Percentiles rank a stretch among this genome's conserved stretches.
Evolutionary conservation across 35 echinoderm and acorn worm genomes (phyloP).

Genomic region (Chiridota heheva): DNA sequence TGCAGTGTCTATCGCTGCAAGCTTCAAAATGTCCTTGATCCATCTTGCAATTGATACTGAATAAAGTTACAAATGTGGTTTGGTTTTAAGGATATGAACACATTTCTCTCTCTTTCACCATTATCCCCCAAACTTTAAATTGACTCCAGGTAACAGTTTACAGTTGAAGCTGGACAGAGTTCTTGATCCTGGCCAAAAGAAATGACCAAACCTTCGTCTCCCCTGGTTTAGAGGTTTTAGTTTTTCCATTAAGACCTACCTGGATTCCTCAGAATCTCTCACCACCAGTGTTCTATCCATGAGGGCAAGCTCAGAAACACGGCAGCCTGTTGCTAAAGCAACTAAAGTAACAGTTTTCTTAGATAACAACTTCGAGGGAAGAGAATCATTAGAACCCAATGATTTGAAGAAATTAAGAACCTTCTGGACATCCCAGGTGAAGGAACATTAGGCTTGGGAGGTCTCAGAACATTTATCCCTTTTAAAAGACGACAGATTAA

Average conservation of each 20-base stretch:
- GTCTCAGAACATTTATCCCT: no score
- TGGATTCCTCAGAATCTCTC: background rate
- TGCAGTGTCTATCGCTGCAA: background rate
- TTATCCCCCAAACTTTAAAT: background rate
- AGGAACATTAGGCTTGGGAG: slow-evolving; percentile 23
- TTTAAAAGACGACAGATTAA: background rate
- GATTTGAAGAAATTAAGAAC: background rate
- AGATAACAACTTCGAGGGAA: background rate
- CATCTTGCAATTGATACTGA: slow-evolving; percentile 2
- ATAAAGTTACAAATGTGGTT: background rate
- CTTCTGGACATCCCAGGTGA: slow-evolving; percentile 24
- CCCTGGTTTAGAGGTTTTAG: slow-evolving; percentile 12
- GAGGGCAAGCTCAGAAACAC: slow-evolving; percentile 1
- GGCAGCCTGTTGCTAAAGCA: slow-evolving; percentile 1
- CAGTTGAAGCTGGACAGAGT: background rate
- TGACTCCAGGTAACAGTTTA: background rate
- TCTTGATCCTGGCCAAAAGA: background rate
- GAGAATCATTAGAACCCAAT: background rate
- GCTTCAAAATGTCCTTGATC: background rate
- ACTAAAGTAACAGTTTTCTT: slow-evolving; percentile 14
- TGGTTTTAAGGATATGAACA: slow-evolving; percentile 3
- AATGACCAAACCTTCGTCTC: background rate
- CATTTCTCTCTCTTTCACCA: background rate
- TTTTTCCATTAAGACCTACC: background rate
- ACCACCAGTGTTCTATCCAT: background rate